Percentiles rank a stretch among this genome's conserved stretches.
Evolutionary conservation across 1,140 invertebrate species (phyloP).

Genomic region (Euwallacea fornicatus): DNA sequence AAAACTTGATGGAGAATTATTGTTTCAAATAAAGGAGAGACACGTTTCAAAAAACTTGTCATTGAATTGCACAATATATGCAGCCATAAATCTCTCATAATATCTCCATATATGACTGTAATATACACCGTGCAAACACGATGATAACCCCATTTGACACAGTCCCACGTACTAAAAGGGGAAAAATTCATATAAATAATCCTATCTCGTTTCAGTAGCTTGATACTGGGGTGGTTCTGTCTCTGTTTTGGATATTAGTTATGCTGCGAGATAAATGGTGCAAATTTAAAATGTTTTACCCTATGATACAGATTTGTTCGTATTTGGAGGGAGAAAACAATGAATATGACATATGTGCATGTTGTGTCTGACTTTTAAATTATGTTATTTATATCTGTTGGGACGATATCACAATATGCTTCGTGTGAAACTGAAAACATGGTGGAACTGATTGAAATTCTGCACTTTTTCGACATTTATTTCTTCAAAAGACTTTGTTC

Average conservation of each 20-base stretch:
- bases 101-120: slow-evolving; percentile 36
- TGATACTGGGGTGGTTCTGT: slow-evolving; percentile 4
- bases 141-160: slow-evolving; percentile 40
- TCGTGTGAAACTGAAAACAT: too few relatives aligned
- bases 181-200: slow-evolving; percentile 31
- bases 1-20: too few relatives aligned
- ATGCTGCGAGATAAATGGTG: slow-evolving; percentile 37
- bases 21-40: too few relatives aligned
- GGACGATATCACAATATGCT: background rate
- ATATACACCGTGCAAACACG: slow-evolving; percentile 39
- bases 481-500: too few relatives aligned
- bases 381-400: slow-evolving; percentile 1
- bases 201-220: slow-evolving; percentile 12
- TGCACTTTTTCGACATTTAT: too few relatives aligned
- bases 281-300: slow-evolving; percentile 41
- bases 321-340: slow-evolving; percentile 35
- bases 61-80: slow-evolving; percentile 24
- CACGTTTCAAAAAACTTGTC: background rate
- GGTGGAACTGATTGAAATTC: too few relatives aligned
- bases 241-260: slow-evolving; percentile 33
- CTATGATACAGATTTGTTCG: slow-evolving; percentile 37
- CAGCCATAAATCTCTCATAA: slow-evolving; percentile 31
- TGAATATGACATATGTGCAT: slow-evolving; percentile 33
- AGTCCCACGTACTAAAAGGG: slow-evolving; percentile 39
- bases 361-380: slow-evolving; percentile 9